Percentiles rank a stretch among this genome's conserved stretches.
phyloP scores from a whole-genome alignment of 2,888 invertebrate genomes.

The Temnothorax rugatulus region DNA sequence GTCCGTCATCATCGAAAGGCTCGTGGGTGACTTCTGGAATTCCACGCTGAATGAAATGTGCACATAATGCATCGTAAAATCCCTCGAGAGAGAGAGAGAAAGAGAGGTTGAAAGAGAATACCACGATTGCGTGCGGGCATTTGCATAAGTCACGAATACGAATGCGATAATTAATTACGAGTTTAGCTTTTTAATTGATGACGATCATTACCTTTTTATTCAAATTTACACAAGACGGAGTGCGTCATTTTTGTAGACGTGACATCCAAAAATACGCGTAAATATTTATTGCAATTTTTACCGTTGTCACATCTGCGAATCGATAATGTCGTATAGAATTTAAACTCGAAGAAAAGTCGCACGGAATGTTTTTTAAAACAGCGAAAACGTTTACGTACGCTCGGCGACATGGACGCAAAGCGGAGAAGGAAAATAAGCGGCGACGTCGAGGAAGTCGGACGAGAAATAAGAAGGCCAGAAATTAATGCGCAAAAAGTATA shows the following conservation, averaged over 20 bases:
- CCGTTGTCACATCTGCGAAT: not conserved
- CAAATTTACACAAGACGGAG: constrained; percentile 2
- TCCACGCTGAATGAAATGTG: constrained; percentile 41
- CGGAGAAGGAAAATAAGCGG: constrained; percentile 64
- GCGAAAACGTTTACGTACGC: constrained; percentile 46
- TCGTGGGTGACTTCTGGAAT: constrained; percentile 47
- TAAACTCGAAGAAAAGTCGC: constrained; percentile 33
- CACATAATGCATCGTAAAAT: not conserved
- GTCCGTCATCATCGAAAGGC: constrained; percentile 46
- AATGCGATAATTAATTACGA: constrained; percentile 22
- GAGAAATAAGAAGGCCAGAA: constrained; percentile 65
- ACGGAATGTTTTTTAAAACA: constrained; percentile 35
- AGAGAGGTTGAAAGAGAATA: constrained; percentile 4
- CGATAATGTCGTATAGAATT: constrained; percentile 8
- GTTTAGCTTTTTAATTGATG: constrained; percentile 8
- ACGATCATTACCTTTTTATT: not conserved
- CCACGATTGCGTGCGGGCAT: not conserved
- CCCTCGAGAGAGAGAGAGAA: not conserved
- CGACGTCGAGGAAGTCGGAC: constrained; percentile 63
- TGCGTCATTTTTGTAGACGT: not conserved
- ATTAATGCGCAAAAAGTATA: constrained; percentile 73
- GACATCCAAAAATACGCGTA: not conserved
- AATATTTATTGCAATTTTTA: constrained; percentile 10
- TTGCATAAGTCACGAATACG: constrained; percentile 29
- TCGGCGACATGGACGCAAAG: constrained; percentile 45